A percentile compares a stretch with the other conserved stretches of the same genome.
These are phyloP conservation scores for Microlaimidae sp. DNA, from an alignment of 2,888 invertebrate species.

Conservation along the genomic window DNA sequence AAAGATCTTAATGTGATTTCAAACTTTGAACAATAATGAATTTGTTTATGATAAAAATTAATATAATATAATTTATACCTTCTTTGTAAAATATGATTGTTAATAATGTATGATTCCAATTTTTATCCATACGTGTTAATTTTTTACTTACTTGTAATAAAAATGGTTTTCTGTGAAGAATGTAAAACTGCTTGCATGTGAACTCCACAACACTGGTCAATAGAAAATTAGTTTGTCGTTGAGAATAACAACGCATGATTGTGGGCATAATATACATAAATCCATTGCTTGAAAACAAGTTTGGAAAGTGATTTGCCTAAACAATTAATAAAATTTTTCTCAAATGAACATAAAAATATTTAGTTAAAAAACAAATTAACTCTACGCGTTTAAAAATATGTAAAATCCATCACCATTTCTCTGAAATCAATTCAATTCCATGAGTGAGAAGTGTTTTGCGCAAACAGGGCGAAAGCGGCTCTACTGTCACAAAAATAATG, in stretches of 20 bases:
- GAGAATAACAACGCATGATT: slow-evolving; percentile 81
- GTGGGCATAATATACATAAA: slow-evolving; percentile 96
- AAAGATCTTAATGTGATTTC: too few relatives aligned
- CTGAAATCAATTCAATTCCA: too few relatives aligned
- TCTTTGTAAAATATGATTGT: too few relatives aligned
- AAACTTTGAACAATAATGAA: too few relatives aligned
- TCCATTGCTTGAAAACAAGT: slow-evolving; percentile 39
- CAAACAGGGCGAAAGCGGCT: too few relatives aligned
- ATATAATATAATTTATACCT: too few relatives aligned
- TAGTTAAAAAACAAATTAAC: too few relatives aligned
- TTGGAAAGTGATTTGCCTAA: too few relatives aligned
- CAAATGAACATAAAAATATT: background rate
- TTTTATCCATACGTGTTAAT: background rate
- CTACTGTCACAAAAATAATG: too few relatives aligned
- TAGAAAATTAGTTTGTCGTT: slow-evolving; percentile 85
- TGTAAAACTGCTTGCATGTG: slow-evolving; percentile 92
- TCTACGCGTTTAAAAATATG: background rate
- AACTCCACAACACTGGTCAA: slow-evolving; percentile 91
- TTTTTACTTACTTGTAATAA: slow-evolving; percentile 61
- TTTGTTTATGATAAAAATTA: too few relatives aligned
- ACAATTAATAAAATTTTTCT: slow-evolving; percentile 8
- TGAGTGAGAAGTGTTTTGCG: too few relatives aligned
- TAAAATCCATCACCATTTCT: too few relatives aligned
- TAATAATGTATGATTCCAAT: background rate
- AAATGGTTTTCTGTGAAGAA: slow-evolving; percentile 92